Evolutionary conservation across 1,140 invertebrate species (phyloP).

Genomic region (Lepidurus apus): DNA sequence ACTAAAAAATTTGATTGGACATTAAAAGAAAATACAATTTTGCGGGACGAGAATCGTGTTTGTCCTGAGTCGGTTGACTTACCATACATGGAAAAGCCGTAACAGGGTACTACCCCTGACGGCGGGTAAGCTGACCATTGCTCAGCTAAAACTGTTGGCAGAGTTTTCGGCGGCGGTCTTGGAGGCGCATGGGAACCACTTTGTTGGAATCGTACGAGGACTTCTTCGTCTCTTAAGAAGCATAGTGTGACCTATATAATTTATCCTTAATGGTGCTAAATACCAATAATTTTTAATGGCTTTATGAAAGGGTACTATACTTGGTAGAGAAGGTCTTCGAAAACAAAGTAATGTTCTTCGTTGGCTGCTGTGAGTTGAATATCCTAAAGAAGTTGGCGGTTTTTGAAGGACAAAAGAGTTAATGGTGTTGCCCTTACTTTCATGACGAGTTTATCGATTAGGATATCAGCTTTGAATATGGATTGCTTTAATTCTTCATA

Average conservation of each 20-base stretch:
- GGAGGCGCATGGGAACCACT: slow-evolving; percentile 41
- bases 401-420: background rate
- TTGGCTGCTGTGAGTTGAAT: slow-evolving; percentile 92
- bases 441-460: slow-evolving; percentile 88
- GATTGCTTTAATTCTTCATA: slow-evolving; percentile 75
- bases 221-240: slow-evolving; percentile 81
- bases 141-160: background rate
- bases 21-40: slow-evolving; percentile 22
- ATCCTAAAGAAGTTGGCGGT: slow-evolving; percentile 55
- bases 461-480: slow-evolving; percentile 82
- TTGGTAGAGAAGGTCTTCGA: slow-evolving; percentile 92
- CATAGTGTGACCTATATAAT: slow-evolving; percentile 72
- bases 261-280: background rate
- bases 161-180: background rate
- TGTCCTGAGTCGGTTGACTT: slow-evolving; percentile 42
- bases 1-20: slow-evolving; percentile 53
- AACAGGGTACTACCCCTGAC: slow-evolving; percentile 90
- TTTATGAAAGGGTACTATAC: slow-evolving; percentile 45
- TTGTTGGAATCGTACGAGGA: slow-evolving; percentile 59
- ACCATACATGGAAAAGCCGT: slow-evolving; percentile 97
- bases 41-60: slow-evolving; percentile 7
- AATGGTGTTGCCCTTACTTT: slow-evolving; percentile 54
- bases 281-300: background rate
- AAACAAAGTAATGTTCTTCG: slow-evolving; percentile 97
- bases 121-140: slow-evolving; percentile 55